Conservation (phyloP, 2,888 invertebrate genomes). For the Cephus rjabovi region DNA sequence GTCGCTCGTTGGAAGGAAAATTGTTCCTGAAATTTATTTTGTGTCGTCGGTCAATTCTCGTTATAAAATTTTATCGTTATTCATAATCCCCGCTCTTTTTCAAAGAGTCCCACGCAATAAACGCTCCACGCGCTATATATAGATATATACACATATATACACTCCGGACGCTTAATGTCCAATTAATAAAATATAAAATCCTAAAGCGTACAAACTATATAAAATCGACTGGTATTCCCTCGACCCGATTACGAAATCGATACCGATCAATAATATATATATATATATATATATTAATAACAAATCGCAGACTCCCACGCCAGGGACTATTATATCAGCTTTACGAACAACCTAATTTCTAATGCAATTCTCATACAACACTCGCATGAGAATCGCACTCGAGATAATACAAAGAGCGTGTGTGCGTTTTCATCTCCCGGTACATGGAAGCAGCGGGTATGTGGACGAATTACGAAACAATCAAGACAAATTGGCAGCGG, state of each 20-base stretch:
- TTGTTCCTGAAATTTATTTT: background rate
- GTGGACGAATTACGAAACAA: conserved; percentile 39
- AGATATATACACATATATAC: no score
- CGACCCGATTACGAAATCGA: background rate
- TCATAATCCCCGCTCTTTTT: background rate
- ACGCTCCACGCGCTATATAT: background rate
- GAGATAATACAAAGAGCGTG: background rate
- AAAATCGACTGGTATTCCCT: no score
- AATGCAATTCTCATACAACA: background rate
- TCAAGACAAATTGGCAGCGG: conserved; percentile 40
- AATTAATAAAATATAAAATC: no score
- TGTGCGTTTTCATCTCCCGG: conserved; percentile 4
- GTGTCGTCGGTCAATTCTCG: background rate
- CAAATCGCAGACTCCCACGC: background rate
- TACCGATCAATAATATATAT: background rate
- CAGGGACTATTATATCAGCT: background rate
- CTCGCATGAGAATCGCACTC: background rate
- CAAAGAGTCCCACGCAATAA: background rate
- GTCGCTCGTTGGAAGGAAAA: background rate
- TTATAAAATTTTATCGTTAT: background rate
- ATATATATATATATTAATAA: background rate
- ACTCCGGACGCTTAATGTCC: no score
- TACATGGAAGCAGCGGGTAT: conserved; percentile 20
- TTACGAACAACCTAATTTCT: conserved; percentile 3
- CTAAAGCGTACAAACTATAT: no score